Percentiles rank a stretch among this genome's conserved stretches.
These are phyloP conservation scores for Anastatus disparis DNA, from an alignment of 1,140 invertebrate species.

Conservation along the genomic window DNA sequence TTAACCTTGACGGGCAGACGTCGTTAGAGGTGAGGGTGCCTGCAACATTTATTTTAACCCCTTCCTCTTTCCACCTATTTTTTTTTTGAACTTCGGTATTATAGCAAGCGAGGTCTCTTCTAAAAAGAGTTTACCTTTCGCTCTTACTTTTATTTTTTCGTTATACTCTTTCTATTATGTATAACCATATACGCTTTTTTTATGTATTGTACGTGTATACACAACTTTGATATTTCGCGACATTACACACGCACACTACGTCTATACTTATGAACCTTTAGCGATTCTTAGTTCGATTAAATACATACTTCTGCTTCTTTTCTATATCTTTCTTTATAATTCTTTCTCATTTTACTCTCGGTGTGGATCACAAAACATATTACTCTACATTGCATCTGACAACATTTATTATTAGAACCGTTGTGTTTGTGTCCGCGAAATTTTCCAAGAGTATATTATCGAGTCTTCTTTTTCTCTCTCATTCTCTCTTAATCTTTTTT, in stretches of 20 bases:
- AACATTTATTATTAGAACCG: slow-evolving; percentile 39
- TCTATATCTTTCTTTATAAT: background rate
- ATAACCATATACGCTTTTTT: background rate
- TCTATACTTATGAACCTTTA: too few relatives aligned
- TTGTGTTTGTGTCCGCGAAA: slow-evolving; percentile 33
- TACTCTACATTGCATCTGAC: slow-evolving; percentile 23
- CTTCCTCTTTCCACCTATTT: background rate
- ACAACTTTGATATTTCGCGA: background rate
- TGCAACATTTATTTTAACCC: slow-evolving; percentile 11
- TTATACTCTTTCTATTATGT: background rate
- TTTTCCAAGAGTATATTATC: slow-evolving; percentile 27
- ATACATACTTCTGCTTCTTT: background rate
- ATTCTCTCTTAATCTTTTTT: background rate
- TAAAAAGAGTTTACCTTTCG: too few relatives aligned
- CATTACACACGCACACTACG: background rate
- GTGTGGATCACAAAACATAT: too few relatives aligned
- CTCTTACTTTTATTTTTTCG: background rate
- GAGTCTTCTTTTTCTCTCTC: background rate
- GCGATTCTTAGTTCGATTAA: slow-evolving; percentile 17
- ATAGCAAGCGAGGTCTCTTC: background rate
- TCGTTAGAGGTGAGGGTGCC: slow-evolving; percentile 32
- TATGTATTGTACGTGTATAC: background rate
- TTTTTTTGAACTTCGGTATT: background rate
- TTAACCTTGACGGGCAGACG: slow-evolving; percentile 37
- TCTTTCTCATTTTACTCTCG: too few relatives aligned